Base-by-base conservation (phyloP, 2,888 invertebrate species). In the Eurytoma adleriae region DNA sequence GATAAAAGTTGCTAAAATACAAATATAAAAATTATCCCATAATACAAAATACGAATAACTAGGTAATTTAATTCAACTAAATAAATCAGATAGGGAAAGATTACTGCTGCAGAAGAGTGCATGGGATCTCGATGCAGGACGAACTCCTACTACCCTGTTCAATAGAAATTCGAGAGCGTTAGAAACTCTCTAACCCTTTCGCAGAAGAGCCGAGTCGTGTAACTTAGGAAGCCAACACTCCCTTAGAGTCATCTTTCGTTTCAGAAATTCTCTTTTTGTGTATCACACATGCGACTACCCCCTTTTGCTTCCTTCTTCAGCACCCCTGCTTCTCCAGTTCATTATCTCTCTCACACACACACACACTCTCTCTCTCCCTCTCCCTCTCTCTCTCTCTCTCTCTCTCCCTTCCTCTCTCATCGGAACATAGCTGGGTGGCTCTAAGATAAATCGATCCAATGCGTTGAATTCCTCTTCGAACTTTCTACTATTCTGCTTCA, bases 401-500 rank as follows among this genome's bases (percentile, higher is more conserved):
- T 62, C 69, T 52, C 57, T 56, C 16, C 16, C 56, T 18, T 14
- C 76, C 59, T 78, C 75, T 67, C 66, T 75, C 71, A 20, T 18
- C 20, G 14, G 48, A 50, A 40, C 56, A 18, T n/a, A 67, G 30
- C 67, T 52, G 30, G 52, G 20, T 14, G 54, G 52, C 40, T 40
- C 50, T 57, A 40, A 20, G 57, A 20, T 48, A 56, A 54, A 54
- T 56, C 40, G 13, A 40, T 56, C n/a, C n/a, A 76, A 50, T 64
- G 20, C 20, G 57, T 61, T 40, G 69, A 79, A 83, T 82, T 86
- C 84, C 88, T 89, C 88, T 84, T 89, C 86, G 84, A 70, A 59
- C 75, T 76, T 89, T 85, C 87, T 89, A 85, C 83, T 89, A 3
- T 85, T 87, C 89, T 89, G 87, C 84, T 89, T 89, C 89, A 89